Conservation (phyloP, 2,888 invertebrate species). For the Gymnoscelis rufifasciata region DNA sequence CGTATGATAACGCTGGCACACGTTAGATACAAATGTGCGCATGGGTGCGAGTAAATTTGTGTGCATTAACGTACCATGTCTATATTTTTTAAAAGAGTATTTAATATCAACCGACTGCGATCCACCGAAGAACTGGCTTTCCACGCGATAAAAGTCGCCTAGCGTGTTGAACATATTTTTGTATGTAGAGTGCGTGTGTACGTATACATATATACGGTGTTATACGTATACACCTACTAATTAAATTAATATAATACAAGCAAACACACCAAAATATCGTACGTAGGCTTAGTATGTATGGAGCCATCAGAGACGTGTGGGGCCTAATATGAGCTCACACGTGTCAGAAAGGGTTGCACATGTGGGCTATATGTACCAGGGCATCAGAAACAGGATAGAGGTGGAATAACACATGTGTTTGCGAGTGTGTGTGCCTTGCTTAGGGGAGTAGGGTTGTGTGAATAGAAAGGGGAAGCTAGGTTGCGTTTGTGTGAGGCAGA, state of each 20-base stretch:
- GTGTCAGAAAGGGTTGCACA: conserved; percentile 74
- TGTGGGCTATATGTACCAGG: conserved; percentile 75
- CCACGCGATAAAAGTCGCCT: too few relatives aligned
- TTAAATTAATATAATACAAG: too few relatives aligned
- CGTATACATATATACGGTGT: too few relatives aligned
- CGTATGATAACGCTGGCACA: conserved; percentile 16
- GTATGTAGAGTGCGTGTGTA: too few relatives aligned
- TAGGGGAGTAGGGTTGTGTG: conserved; percentile 32
- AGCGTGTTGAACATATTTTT: too few relatives aligned
- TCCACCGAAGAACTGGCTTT: too few relatives aligned
- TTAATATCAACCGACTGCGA: too few relatives aligned
- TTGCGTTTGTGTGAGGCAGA: conserved; percentile 28
- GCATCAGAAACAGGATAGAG: conserved; percentile 46
- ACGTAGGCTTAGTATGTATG: conserved; percentile 12
- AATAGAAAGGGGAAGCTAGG: conserved; percentile 25
- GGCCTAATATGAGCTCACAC: conserved; percentile 42
- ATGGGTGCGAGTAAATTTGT: conserved; percentile 9
- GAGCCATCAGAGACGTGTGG: conserved; percentile 35
- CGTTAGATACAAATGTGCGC: conserved; percentile 11
- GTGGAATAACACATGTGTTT: conserved; percentile 56
- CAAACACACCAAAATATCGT: conserved; percentile 14
- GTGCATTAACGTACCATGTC: conserved; percentile 13
- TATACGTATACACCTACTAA: not conserved
- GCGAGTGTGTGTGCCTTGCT: conserved; percentile 41
- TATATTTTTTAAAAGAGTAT: not conserved